Conservation (phyloP, 2,797 vertebrate genomes). For the Chlorospingus flavigularis region DNA sequence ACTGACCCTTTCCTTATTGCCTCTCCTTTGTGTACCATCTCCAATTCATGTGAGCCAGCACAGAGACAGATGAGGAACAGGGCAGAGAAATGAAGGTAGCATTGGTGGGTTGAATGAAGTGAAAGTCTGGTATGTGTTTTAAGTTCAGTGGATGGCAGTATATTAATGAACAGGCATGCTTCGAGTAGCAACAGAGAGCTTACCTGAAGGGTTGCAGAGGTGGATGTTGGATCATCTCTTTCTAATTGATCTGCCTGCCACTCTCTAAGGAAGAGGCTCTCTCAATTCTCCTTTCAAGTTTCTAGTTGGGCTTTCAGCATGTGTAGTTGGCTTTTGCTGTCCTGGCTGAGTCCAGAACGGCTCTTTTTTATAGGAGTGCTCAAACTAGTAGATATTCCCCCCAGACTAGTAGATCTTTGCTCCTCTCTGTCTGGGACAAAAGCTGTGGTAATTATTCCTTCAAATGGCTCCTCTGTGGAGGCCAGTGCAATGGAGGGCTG, state of each 20-base stretch:
- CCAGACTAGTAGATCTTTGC: not conserved
- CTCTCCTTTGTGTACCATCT: not conserved
- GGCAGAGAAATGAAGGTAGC: not conserved
- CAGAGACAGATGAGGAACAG: not conserved
- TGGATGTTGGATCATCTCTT: not conserved
- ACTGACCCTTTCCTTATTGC: not conserved
- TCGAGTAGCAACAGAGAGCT: not conserved
- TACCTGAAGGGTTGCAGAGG: not conserved
- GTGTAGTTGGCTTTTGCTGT: not conserved
- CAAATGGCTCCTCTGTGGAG: not conserved
- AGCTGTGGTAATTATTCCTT: not conserved
- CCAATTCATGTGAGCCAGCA: not conserved
- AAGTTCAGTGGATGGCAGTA: not conserved
- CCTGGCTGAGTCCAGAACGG: not conserved
- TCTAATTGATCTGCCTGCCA: not conserved
- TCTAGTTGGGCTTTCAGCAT: not conserved
- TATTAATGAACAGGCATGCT: not conserved
- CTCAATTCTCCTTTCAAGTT: not conserved
- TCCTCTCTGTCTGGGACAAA: not conserved
- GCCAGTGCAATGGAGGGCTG: not conserved
- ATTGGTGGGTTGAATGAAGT: not conserved
- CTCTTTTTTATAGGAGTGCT: accelerated
- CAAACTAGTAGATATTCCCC: not conserved
- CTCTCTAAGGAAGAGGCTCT: not conserved
- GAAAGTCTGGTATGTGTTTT: not conserved